Evolutionary conservation across 2,113 vertebrate genomes (phyloP).

Genomic region (Thamnaconus septentrionalis): DNA sequence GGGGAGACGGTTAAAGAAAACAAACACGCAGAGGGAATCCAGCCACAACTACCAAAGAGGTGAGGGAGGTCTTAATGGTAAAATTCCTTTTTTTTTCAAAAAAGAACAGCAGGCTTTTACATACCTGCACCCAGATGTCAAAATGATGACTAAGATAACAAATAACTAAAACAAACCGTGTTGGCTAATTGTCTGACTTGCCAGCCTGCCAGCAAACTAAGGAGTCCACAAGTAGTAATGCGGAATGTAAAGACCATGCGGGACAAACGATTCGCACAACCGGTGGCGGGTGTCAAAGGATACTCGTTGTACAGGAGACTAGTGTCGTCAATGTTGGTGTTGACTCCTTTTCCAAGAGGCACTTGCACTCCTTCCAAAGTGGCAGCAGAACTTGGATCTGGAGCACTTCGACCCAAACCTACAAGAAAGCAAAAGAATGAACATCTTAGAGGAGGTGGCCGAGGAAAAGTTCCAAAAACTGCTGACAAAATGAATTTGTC

Average conservation of each 20-base stretch:
- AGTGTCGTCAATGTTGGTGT: conserved; percentile 89
- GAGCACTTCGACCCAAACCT: conserved; percentile 94
- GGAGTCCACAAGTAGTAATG: no score
- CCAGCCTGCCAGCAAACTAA: no score
- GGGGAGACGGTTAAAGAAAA: conserved; percentile 73
- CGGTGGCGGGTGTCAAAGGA: conserved; percentile 78
- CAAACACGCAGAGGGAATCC: neutral
- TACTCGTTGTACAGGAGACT: conserved; percentile 99
- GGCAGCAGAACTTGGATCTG: conserved; percentile 84
- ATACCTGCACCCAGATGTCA: no score
- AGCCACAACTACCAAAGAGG: no score
- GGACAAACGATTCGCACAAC: neutral
- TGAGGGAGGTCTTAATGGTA: no score
- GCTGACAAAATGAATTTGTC: no score
- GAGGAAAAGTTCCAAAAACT: neutral
- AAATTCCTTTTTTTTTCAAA: no score
- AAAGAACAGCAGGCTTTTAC: no score
- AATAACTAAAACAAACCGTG: neutral
- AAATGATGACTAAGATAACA: no score
- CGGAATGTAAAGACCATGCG: no score
- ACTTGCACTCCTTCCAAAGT: conserved; percentile 88
- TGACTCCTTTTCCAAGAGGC: conserved; percentile 85
- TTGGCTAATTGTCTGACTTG: neutral
- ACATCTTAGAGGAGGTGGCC: neutral
- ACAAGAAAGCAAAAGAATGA: conserved; percentile 1